Evolutionary conservation across 1,140 invertebrate species (phyloP).

Genomic region (Lucilia cuprina): DNA sequence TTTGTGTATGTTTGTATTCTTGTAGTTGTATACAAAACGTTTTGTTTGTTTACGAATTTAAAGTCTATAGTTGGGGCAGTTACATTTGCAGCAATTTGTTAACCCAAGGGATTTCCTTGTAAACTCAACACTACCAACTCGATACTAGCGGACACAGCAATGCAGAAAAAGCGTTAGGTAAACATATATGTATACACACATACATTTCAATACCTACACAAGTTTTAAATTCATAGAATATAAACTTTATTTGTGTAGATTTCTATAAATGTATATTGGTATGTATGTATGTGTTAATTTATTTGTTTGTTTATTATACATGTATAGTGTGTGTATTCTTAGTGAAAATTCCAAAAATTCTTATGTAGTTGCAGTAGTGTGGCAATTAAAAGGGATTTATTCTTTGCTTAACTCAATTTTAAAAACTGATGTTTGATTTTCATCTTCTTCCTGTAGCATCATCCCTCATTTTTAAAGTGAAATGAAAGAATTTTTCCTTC

Average conservation of each 20-base stretch:
- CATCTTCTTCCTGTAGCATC: not conserved
- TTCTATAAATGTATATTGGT: not conserved
- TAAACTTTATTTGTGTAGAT: not conserved
- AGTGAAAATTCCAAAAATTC: not conserved
- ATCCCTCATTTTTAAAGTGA: not conserved
- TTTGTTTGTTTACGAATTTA: not conserved
- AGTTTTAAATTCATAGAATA: not conserved
- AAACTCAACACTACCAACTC: constrained; percentile 17
- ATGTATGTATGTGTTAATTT: not conserved
- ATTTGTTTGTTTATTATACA: not conserved
- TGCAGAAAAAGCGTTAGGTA: not conserved
- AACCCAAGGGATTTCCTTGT: constrained; percentile 23
- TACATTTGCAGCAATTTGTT: constrained; percentile 28
- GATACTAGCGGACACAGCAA: not conserved
- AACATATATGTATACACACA: not conserved
- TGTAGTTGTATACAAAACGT: not conserved
- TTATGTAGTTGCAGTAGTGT: constrained; percentile 12
- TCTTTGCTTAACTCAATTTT: constrained; percentile 32
- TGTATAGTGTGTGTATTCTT: not conserved
- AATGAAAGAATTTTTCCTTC: not conserved
- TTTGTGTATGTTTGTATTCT: not conserved
- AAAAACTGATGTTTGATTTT: constrained; percentile 28
- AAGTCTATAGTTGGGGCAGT: not conserved
- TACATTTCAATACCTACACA: not conserved
- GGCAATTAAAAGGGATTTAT: constrained; percentile 33